Evolutionary conservation across 2,797 vertebrate genomes (phyloP), one percentile per base, ranked within the genome.

Genomic region (Enoplosus armatus): DNA sequence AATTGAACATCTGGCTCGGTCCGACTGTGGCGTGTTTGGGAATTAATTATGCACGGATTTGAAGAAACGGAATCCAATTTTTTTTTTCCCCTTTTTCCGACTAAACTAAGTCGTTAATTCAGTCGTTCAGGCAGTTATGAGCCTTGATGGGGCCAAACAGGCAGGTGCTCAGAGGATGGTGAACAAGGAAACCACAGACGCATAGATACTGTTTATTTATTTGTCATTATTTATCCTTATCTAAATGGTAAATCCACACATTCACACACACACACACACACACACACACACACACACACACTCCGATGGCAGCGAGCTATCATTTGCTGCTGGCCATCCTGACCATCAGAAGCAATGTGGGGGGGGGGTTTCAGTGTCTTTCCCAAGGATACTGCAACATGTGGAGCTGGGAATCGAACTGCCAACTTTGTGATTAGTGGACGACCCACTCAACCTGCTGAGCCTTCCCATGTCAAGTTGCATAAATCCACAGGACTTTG

Each of bases 1-100:
- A 87, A 94, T 91, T 92, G 89, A 93, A 94, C 93, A 95, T 94
- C 94, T 95, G 93, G 92, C 77, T 83, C 60, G 8, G 85, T 72
- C 80, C 31, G 37, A 51, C 76, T 73, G 77, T 71, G 26, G 50
- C 74, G 66, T 84, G 77, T 77, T 71, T 14, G 77, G 75, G 79
- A 84, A 89, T 87, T 85, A 90, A 92, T 94, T 80, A 94, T 85
- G 84, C 84, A 74, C 33, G 9, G 55, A 70, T 89, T 77, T 74
- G 82, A 72, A 77, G 48, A 71, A 83, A 79, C 48, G 0, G 39
- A 37, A 75, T 83, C 82, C 67, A 47, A 27, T 82, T 60, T 75
- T 35, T 45, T 54, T 51, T 5, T 33, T 26, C 5, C 0, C 10
- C 14, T 26, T 12, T 6, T 12, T 55, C 15, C 15, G 37, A 9